Evolutionary conservation across 2,888 invertebrate species (phyloP).

Genomic region (Mythimna vitellina): DNA sequence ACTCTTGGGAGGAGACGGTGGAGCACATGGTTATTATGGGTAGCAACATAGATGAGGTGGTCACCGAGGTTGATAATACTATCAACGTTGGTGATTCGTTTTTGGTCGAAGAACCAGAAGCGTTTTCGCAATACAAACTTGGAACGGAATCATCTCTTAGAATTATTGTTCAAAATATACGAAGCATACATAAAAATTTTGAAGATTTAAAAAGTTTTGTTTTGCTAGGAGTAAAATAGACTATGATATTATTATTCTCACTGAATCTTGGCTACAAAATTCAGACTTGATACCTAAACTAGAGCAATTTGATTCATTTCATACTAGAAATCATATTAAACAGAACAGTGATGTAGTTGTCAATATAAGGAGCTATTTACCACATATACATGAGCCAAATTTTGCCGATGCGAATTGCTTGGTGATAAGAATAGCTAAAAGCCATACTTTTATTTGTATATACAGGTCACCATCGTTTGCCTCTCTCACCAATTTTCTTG

Average conservation of each 20-base stretch:
- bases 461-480: not conserved
- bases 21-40: not conserved
- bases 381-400: too few species aligned
- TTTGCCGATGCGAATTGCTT: not conserved
- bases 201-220: not conserved
- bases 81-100: slow-evolving; percentile 13
- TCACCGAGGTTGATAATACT: slow-evolving; percentile 1
- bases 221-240: slow-evolving; percentile 2
- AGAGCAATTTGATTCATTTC: too few species aligned
- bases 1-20: too few species aligned
- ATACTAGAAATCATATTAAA: too few species aligned
- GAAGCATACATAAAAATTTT: not conserved
- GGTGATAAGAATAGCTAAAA: not conserved
- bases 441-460: slow-evolving; percentile 1
- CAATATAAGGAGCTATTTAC: too few species aligned
- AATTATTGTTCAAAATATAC: not conserved
- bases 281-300: not conserved
- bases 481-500: not conserved
- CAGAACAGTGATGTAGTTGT: too few species aligned
- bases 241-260: slow-evolving; percentile 1
- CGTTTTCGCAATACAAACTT: not conserved
- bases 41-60: not conserved
- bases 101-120: slow-evolving; percentile 2
- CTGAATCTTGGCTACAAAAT: not conserved
- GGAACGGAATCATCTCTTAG: not conserved